Conservation (phyloP, 2,113 vertebrate genomes). For the Hemiscyllium ocellatum region DNA sequence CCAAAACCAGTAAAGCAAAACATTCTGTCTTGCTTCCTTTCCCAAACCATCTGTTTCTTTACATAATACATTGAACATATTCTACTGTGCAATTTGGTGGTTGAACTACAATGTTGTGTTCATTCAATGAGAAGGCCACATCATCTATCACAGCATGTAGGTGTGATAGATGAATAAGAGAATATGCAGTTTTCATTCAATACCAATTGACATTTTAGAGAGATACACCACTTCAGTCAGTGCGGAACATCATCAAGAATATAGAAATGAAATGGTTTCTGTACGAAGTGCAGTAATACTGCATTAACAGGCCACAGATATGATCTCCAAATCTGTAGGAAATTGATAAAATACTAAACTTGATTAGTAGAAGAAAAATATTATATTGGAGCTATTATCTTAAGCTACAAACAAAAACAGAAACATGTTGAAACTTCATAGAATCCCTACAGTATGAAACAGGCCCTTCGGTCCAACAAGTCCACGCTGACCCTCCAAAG, state of each 20-base stretch:
- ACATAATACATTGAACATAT: constrained; percentile 28
- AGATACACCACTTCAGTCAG: neutral
- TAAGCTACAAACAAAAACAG: neutral
- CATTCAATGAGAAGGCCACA: neutral
- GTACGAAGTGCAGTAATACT: neutral
- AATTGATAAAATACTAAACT: neutral
- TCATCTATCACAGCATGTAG: too few relatives aligned
- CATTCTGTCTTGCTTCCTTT: neutral
- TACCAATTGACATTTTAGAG: neutral
- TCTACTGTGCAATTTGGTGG: neutral
- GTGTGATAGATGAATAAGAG: neutral
- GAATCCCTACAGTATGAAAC: too few relatives aligned
- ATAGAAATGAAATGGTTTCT: neutral
- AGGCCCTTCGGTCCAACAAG: too few relatives aligned
- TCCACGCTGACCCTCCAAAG: too few relatives aligned
- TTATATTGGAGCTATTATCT: neutral
- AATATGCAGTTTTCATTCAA: neutral
- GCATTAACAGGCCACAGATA: neutral
- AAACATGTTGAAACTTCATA: neutral
- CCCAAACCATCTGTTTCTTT: constrained; percentile 23
- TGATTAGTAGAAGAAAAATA: neutral
- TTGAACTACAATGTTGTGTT: neutral
- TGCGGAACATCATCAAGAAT: neutral
- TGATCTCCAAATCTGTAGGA: neutral
- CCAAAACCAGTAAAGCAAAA: neutral